Evolutionary conservation across 92 coral and sea anemone genomes (phyloP).

Genomic region (Plumapathes pennacea): DNA sequence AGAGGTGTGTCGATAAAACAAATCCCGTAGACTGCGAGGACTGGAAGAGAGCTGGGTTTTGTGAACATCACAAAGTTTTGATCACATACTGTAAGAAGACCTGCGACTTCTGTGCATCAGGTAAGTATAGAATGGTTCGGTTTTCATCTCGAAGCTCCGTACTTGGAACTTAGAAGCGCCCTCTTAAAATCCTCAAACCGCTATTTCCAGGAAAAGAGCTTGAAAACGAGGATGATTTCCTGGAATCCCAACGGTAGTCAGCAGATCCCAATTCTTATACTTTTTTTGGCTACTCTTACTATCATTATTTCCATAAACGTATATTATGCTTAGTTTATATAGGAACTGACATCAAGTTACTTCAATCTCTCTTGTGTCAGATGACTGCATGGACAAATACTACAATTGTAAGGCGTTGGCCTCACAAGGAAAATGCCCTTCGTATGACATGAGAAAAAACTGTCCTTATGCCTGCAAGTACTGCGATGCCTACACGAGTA

Average conservation of each 20-base stretch:
- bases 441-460: slow-evolving; percentile 33
- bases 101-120: slow-evolving; percentile 66
- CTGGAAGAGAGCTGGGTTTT: slow-evolving; percentile 59
- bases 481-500: slow-evolving; percentile 56
- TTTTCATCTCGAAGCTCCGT: too few species aligned
- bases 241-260: background rate
- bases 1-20: slow-evolving; percentile 23
- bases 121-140: too few species aligned
- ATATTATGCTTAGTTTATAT: too few species aligned
- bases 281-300: too few species aligned
- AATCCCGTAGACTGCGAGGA: slow-evolving; percentile 13
- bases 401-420: slow-evolving; percentile 62
- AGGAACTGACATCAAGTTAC: too few species aligned
- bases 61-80: slow-evolving; percentile 47
- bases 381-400: slow-evolving; percentile 63
- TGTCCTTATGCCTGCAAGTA: slow-evolving; percentile 65
- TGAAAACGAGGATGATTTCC: background rate
- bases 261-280: background rate
- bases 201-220: background rate
- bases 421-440: slow-evolving; percentile 52
- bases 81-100: slow-evolving; percentile 66
- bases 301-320: too few species aligned
- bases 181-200: too few species aligned
- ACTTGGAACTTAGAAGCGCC: too few species aligned
- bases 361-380: slow-evolving; percentile 4